A percentile compares a stretch with the other conserved stretches of the same genome.
These are phyloP conservation scores for Eriocheir sinensis DNA, from an alignment of 1,140 invertebrate species.

Conservation along the genomic window DNA sequence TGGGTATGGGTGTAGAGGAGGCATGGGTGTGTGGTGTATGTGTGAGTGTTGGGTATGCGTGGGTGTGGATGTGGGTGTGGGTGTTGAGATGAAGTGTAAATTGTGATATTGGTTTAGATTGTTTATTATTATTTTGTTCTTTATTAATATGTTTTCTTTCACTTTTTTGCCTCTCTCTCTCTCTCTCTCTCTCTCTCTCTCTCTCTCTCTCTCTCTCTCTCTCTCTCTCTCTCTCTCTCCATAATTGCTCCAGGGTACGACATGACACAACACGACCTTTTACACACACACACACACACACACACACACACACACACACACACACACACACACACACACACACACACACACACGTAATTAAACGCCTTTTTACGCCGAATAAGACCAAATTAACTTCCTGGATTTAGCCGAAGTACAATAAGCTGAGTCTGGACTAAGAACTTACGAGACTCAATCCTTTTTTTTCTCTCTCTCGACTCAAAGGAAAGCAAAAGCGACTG, in stretches of 20 bases:
- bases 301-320: constrained; percentile 14
- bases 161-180: not conserved
- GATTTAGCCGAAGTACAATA: not conserved
- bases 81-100: too few species aligned
- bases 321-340: constrained; percentile 14
- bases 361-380: not conserved
- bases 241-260: too few species aligned
- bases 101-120: too few species aligned
- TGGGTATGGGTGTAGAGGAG: not conserved
- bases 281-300: not conserved
- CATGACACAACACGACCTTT: too few species aligned
- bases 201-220: constrained; percentile 22
- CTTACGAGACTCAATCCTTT: not conserved
- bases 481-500: not conserved
- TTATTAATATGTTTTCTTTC: not conserved
- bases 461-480: not conserved
- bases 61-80: too few species aligned
- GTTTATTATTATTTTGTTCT: too few species aligned
- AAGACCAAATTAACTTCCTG: not conserved
- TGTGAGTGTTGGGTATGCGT: not conserved
- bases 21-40: not conserved
- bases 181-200: constrained; percentile 11
- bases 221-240: not conserved
- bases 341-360: not conserved
- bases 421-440: not conserved